A percentile compares a stretch with the other conserved stretches of the same genome.
phyloP scores from a whole-genome alignment of 1,140 invertebrate genomes.

The Zeugodacus cucurbitae region DNA sequence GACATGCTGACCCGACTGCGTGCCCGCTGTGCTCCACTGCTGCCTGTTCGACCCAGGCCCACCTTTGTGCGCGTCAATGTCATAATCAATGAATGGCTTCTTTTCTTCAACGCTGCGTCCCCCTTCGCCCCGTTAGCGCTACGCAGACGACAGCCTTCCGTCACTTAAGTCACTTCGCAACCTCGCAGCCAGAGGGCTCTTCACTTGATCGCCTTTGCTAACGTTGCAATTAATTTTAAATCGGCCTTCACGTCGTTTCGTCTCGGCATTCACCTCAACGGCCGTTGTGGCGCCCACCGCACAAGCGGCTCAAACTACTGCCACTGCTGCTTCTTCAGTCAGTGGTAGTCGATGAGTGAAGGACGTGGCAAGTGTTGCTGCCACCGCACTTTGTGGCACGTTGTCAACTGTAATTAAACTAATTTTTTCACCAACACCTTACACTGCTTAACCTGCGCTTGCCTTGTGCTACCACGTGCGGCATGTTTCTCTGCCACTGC shows the following conservation, averaged over 20 bases:
- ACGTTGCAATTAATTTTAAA: constrained; percentile 36
- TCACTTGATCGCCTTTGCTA: neutral
- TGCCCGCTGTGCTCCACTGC: neutral
- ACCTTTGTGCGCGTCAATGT: constrained; percentile 30
- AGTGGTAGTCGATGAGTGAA: neutral
- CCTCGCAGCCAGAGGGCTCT: neutral
- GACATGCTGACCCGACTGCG: neutral
- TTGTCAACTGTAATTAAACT: constrained; percentile 25
- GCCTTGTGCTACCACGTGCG: neutral
- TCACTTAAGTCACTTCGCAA: neutral
- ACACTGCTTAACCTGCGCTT: neutral
- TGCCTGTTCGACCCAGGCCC: no score
- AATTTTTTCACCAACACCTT: neutral
- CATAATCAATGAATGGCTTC: constrained; percentile 39
- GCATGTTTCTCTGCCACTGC: no score
- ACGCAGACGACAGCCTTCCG: neutral
- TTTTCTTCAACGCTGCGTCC: neutral
- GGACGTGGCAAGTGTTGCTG: neutral
- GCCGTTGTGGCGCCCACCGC: neutral
- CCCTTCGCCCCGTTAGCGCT: neutral
- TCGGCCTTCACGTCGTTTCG: constrained; percentile 12
- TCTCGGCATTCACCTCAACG: neutral
- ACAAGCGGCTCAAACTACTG: neutral
- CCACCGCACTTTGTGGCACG: neutral
- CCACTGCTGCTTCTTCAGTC: neutral